Evolutionary conservation across 2,888 invertebrate species (phyloP), one percentile per base, ranked within the genome.

Genomic region (Apeira syringaria): DNA sequence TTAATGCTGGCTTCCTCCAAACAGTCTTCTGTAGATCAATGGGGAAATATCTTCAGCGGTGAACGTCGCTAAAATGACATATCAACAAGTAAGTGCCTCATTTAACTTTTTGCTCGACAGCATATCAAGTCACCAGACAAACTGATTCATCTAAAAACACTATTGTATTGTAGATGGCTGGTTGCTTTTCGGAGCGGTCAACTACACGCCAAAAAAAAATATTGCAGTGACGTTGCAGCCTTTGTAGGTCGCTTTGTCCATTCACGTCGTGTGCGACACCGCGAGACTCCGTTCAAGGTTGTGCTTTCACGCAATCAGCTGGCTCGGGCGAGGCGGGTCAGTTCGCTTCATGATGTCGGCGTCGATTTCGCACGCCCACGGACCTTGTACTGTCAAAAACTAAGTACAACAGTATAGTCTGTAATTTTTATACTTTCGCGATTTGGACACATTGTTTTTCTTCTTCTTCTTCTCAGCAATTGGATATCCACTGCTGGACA

Each of bases 261-360:
- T 79, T 81, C 80, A 79, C 74, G 64, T 60, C 48, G 65, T 61
- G 61, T 59, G 56, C 62, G 62, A 62, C 67, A 62, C 54, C 58
- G 65, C 59, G 27, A 38, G 29, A 29, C 45, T 46, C 50, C 67
- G 64, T 73, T 75, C 82, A 84, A 83, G 83, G 83, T 78, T 80
- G 66, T 39, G 75, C 80, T 83, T 84, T 83, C 80, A 76, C 80
- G 76, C 59, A 59, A 70, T 68, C 74, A 72, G 72, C 75, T 74
- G 65, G 28, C 12, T 33, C 8, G 22, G 31, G 5, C 7, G 20
- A n/a, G n/a, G n/a, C n/a, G n/a, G n/a, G 3, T 20, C 20, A 20
- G 20, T 15, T 17, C 36, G 28, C 22, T 32, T 24, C 9, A 9
- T 2, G 4, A 2, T 5, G 20, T 15, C 8, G 27, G 9, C 31